These are phyloP conservation scores for Calidris pygmaea DNA, from an alignment of 2,113 vertebrate genomes.

Conservation along the genomic window DNA sequence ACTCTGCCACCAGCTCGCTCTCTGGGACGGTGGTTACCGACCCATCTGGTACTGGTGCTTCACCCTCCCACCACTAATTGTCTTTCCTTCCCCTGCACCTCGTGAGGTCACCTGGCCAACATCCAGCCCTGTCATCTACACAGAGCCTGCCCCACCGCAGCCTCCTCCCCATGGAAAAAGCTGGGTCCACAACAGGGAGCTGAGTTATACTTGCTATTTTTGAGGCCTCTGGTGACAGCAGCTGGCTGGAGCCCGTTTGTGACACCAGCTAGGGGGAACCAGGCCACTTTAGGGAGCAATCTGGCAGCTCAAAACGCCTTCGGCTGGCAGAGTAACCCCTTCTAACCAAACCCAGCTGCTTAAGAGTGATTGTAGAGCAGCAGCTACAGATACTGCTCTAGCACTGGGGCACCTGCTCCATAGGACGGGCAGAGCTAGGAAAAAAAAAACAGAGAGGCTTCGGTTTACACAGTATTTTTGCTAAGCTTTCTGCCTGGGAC, in stretches of 20 bases:
- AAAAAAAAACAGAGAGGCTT: background rate
- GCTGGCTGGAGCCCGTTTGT: background rate
- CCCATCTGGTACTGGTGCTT: too few species aligned
- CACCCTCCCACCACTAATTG: background rate
- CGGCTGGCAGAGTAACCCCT: slow-evolving; percentile 1
- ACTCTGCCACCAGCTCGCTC: background rate
- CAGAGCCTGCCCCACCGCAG: background rate
- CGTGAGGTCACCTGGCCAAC: background rate
- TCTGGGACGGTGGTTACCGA: background rate
- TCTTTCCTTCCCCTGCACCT: background rate
- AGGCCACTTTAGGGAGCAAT: background rate
- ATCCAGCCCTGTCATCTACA: background rate
- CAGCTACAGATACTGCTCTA: background rate
- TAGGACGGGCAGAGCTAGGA: slow-evolving; percentile 16
- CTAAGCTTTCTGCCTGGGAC: slow-evolving; percentile 28
- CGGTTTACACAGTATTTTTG: background rate
- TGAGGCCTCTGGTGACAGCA: background rate
- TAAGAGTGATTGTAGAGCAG: slow-evolving; percentile 15
- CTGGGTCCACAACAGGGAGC: background rate
- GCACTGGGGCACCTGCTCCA: slow-evolving; percentile 24
- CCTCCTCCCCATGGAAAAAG: background rate
- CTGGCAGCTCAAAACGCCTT: background rate
- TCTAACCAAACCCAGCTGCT: background rate
- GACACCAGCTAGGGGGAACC: background rate
- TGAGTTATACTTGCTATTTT: background rate